Conservation (phyloP, 1,140 invertebrate species). For the Fragariocoptes setiger region DNA sequence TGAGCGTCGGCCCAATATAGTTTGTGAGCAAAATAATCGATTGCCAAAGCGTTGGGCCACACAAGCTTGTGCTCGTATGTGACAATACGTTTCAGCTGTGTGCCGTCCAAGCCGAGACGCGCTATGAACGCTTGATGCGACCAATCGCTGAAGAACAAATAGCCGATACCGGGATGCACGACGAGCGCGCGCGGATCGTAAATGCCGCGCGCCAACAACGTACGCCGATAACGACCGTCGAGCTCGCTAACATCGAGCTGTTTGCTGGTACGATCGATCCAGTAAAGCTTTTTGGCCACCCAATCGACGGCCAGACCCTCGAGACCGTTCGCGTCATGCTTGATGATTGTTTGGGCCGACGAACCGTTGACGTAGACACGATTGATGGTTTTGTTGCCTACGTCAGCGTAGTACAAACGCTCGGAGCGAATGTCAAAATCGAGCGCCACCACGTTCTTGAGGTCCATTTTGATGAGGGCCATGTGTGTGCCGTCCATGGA, state of each 20-base stretch:
- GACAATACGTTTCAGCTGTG: constrained; percentile 53
- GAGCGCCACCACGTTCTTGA: constrained; percentile 78
- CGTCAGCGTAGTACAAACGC: constrained; percentile 72
- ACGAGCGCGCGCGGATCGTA: constrained; percentile 69
- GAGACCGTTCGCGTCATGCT: constrained; percentile 67
- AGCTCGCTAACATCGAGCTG: constrained; percentile 64
- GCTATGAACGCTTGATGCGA: constrained; percentile 78
- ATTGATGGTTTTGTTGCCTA: constrained; percentile 57
- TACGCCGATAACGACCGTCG: constrained; percentile 62
- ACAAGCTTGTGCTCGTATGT: constrained; percentile 77
- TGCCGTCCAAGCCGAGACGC: constrained; percentile 87
- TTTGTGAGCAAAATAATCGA: constrained; percentile 78
- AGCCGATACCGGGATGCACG: constrained; percentile 61
- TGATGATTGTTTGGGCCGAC: constrained; percentile 40
- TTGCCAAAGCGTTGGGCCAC: constrained; percentile 86
- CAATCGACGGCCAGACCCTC: constrained; percentile 92
- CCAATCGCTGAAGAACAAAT: constrained; percentile 84
- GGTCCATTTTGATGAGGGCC: constrained; percentile 61
- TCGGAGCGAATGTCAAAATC: constrained; percentile 61
- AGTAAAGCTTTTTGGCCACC: constrained; percentile 81
- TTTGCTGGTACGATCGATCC: constrained; percentile 79
- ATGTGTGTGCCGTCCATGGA: constrained; percentile 54
- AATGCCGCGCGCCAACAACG: constrained; percentile 42
- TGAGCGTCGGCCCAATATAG: constrained; percentile 94
- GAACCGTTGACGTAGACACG: constrained; percentile 23